phyloP scores from a whole-genome alignment of 2,797 vertebrate species.

The Cottoperca gobio region DNA sequence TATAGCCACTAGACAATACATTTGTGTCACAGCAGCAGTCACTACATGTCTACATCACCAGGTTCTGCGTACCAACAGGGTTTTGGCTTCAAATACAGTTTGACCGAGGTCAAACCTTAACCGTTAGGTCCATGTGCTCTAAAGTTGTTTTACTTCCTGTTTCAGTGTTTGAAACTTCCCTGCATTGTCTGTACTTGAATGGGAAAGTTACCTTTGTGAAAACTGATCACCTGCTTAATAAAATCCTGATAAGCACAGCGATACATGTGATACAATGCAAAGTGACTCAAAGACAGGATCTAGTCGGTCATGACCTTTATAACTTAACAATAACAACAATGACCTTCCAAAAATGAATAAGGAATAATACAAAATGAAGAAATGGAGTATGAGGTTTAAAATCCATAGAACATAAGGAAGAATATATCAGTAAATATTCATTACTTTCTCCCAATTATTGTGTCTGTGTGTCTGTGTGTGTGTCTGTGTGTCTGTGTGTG shows the following conservation, averaged over 20 bases:
- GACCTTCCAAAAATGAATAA: background rate
- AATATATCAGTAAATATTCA: background rate
- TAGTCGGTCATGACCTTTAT: background rate
- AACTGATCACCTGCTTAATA: slow-evolving; percentile 26
- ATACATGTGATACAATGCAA: slow-evolving; percentile 7
- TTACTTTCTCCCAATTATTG: background rate
- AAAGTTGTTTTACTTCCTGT: slow-evolving; percentile 70
- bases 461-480: slow-evolving; percentile 2
- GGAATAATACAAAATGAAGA: background rate
- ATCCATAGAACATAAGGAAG: no score
- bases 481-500: no score
- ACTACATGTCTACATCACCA: background rate
- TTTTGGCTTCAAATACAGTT: background rate
- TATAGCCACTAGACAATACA: background rate
- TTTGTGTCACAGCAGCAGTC: background rate
- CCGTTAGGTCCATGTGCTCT: slow-evolving; percentile 30
- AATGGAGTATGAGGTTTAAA: background rate
- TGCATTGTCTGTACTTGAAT: slow-evolving; percentile 58
- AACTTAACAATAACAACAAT: background rate
- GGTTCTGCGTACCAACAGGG: background rate
- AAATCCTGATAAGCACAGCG: background rate
- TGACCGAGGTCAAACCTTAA: background rate
- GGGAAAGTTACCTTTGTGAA: slow-evolving; percentile 36
- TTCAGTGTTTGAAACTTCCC: slow-evolving; percentile 72
- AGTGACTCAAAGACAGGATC: background rate